A percentile compares a stretch with the other conserved stretches of the same genome.
Evolutionary conservation across 2,888 invertebrate genomes (phyloP).

Genomic region (Lasius fuliginosus): DNA sequence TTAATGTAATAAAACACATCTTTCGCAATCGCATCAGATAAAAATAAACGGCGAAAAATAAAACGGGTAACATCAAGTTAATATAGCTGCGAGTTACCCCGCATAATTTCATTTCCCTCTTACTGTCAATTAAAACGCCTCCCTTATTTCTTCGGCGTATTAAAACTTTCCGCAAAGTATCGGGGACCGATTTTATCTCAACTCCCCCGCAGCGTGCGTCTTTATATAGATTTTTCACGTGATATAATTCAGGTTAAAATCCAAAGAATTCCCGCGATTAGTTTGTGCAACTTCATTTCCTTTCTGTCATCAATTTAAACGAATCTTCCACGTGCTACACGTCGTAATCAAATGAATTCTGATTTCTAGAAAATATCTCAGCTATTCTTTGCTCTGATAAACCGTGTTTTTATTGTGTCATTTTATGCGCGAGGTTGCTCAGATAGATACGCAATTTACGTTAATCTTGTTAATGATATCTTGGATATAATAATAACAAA

Average conservation of each 20-base stretch:
- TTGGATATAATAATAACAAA: neutral
- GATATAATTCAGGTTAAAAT: conserved; percentile 50
- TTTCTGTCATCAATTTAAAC: conserved; percentile 37
- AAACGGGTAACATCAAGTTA: neutral
- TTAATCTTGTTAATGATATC: neutral
- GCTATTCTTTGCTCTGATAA: conserved; percentile 33
- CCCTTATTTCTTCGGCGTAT: conserved; percentile 31
- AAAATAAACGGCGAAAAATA: conserved; percentile 36
- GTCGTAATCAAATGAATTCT: conserved; percentile 45
- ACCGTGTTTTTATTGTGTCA: neutral
- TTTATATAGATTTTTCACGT: conserved; percentile 20
- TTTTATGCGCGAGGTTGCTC: neutral
- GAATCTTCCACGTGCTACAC: neutral
- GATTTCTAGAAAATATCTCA: conserved; percentile 37
- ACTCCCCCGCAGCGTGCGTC: conserved; percentile 23
- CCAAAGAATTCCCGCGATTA: conserved; percentile 49
- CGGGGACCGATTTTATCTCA: conserved; percentile 46
- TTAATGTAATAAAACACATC: conserved; percentile 11
- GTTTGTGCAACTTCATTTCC: conserved; percentile 52
- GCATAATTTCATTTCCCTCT: conserved; percentile 41
- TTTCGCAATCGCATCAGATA: neutral
- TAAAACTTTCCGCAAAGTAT: conserved; percentile 42
- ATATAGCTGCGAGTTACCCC: neutral
- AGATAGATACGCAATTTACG: neutral
- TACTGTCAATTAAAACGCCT: conserved; percentile 33